These are phyloP conservation scores for Drosophila pseudotalamancana DNA, from an alignment of 2,888 invertebrate genomes.

Conservation along the genomic window DNA sequence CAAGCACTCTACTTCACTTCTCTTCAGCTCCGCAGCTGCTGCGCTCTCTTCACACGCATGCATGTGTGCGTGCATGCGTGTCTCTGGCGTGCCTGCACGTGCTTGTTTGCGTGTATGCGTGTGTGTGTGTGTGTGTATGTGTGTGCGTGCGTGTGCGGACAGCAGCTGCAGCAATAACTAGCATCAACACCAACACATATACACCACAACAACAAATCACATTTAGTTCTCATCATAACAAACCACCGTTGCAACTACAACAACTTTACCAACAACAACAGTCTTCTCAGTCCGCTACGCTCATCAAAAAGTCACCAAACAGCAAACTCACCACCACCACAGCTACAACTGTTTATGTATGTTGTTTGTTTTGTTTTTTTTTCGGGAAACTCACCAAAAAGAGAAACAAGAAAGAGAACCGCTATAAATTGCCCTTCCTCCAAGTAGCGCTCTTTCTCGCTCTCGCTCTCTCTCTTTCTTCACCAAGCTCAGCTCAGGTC, in stretches of 20 bases:
- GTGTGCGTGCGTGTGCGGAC: neutral
- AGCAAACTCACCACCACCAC: slow-evolving; percentile 18
- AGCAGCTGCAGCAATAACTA: slow-evolving; percentile 8
- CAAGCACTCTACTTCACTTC: neutral
- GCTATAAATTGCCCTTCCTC: neutral
- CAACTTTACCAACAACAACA: slow-evolving; percentile 25
- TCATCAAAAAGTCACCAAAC: slow-evolving; percentile 49
- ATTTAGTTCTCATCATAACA: neutral
- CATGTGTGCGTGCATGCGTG: neutral
- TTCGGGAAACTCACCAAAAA: slow-evolving; percentile 7
- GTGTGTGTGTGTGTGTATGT: neutral
- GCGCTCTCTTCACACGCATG: neutral
- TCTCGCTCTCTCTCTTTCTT: neutral
- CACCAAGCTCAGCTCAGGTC: slow-evolving; percentile 12
- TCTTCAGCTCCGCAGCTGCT: slow-evolving; percentile 1
- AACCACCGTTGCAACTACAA: slow-evolving; percentile 11
- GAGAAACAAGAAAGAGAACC: neutral
- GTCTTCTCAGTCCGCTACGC: slow-evolving; percentile 64
- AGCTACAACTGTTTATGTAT: slow-evolving; percentile 17
- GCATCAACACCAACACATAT: slow-evolving; percentile 15
- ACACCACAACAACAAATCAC: slow-evolving; percentile 11
- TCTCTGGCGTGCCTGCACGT: neutral
- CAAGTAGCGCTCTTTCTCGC: slow-evolving; percentile 1
- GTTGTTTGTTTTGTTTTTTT: slow-evolving; percentile 7
- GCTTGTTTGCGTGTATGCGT: slow-evolving; percentile 4